A percentile compares a stretch with the other conserved stretches of the same genome.
phyloP scores from a whole-genome alignment of 2,888 invertebrate genomes.

The Heliconius ismenius region DNA sequence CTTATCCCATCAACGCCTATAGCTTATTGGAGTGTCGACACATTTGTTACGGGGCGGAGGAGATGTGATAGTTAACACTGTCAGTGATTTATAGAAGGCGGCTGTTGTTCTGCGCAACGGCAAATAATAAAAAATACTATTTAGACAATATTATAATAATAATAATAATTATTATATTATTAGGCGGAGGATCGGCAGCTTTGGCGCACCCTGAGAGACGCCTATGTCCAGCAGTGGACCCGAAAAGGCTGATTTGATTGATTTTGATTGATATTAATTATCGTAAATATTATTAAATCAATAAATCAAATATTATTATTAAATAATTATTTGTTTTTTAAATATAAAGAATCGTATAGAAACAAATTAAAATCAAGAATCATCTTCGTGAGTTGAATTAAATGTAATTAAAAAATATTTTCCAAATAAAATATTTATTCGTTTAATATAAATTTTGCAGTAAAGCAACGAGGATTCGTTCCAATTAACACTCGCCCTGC shows the following conservation, averaged over 20 bases:
- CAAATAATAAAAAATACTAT: background rate
- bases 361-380: background rate
- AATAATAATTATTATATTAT: no score
- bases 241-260: no score
- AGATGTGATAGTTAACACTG: conserved; percentile 65
- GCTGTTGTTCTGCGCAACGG: conserved; percentile 41
- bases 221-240: no score
- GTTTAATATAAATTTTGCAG: conserved; percentile 56
- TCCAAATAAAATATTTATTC: background rate
- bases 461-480: conserved; percentile 67
- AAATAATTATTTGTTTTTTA: background rate
- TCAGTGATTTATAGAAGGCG: conserved; percentile 67
- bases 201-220: no score
- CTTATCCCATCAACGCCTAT: conserved; percentile 51
- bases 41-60: conserved; percentile 65
- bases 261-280: no score
- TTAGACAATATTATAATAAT: background rate
- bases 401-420: background rate
- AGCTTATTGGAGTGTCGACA: conserved; percentile 70
- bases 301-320: no score
- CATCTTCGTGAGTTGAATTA: background rate
- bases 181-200: no score
- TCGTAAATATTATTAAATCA: no score
- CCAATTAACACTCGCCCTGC: conserved; percentile 76
- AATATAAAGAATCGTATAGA: background rate